Percentiles rank a stretch among this genome's conserved stretches.
Evolutionary conservation across 2,797 vertebrate genomes (phyloP).

Genomic region (Pipistrellus kuhlii): DNA sequence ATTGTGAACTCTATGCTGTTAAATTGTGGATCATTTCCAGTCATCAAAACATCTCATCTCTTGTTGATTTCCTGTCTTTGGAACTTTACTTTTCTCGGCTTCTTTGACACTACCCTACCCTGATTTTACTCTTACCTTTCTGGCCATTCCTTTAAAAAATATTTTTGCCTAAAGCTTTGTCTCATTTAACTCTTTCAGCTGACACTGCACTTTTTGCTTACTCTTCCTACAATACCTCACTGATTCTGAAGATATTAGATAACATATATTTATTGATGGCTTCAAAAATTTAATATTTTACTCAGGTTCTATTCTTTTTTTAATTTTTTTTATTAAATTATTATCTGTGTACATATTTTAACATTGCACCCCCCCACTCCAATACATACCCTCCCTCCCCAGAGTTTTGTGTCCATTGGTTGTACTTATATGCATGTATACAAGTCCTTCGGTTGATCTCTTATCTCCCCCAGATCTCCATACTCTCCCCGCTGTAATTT

Average conservation of each 20-base stretch:
- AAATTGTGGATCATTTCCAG: not conserved
- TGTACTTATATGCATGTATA: too few relatives aligned
- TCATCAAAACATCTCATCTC: not conserved
- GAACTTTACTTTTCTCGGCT: not conserved
- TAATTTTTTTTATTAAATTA: too few relatives aligned
- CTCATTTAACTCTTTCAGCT: constrained; percentile 7
- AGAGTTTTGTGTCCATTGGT: too few relatives aligned
- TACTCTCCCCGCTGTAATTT: too few relatives aligned
- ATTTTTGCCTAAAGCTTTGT: constrained; percentile 18
- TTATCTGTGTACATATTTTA: too few relatives aligned
- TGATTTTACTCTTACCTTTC: constrained; percentile 14
- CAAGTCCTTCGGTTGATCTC: too few relatives aligned
- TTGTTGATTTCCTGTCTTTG: not conserved
- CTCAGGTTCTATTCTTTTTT: not conserved
- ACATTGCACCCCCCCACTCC: too few relatives aligned
- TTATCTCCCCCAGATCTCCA: too few relatives aligned
- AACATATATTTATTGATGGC: not conserved
- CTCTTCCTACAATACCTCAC: constrained; percentile 26
- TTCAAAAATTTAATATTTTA: constrained; percentile 26
- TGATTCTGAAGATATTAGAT: constrained; percentile 24
- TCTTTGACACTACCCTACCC: not conserved
- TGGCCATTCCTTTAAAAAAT: not conserved
- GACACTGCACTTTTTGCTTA: not conserved
- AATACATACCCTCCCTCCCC: too few relatives aligned
- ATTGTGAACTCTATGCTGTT: not conserved